phyloP scores from a whole-genome alignment of 2,113 vertebrate species.

The Channa argus region DNA sequence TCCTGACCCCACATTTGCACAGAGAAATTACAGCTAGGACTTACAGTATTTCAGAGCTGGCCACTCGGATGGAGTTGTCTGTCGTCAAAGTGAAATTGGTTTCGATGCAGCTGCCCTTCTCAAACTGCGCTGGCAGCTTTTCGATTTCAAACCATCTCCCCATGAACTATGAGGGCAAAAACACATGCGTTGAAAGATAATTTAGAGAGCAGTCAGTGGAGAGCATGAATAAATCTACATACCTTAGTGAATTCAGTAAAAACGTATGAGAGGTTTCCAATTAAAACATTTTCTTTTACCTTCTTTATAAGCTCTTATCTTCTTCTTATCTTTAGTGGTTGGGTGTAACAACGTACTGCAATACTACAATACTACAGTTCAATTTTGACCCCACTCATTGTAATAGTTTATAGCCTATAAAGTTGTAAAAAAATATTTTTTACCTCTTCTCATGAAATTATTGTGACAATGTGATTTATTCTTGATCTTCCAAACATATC shows the following conservation, averaged over 20 bases:
- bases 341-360: too few species aligned
- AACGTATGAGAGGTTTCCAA: neutral
- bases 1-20: constrained; percentile 9
- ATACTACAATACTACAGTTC: too few species aligned
- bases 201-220: constrained; percentile 2
- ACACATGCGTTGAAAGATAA: constrained; percentile 34
- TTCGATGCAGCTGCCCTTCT: constrained; percentile 84
- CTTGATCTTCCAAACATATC: too few species aligned
- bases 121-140: constrained; percentile 83
- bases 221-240: constrained; percentile 57
- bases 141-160: constrained; percentile 86
- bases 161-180: constrained; percentile 77
- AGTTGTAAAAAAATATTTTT: too few species aligned
- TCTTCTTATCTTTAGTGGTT: too few species aligned
- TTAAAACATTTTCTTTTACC: too few species aligned
- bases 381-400: too few species aligned
- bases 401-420: too few species aligned
- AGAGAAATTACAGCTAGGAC: constrained; percentile 44
- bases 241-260: constrained; percentile 12
- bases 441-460: too few species aligned
- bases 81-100: constrained; percentile 80
- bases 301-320: too few species aligned
- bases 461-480: too few species aligned
- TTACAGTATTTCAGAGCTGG: constrained; percentile 83
- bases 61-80: constrained; percentile 76